Percentiles rank a stretch among this genome's conserved stretches.
These are phyloP conservation scores for Arothron firmamentum DNA, from an alignment of 2,113 vertebrate genomes.

Conservation along the genomic window DNA sequence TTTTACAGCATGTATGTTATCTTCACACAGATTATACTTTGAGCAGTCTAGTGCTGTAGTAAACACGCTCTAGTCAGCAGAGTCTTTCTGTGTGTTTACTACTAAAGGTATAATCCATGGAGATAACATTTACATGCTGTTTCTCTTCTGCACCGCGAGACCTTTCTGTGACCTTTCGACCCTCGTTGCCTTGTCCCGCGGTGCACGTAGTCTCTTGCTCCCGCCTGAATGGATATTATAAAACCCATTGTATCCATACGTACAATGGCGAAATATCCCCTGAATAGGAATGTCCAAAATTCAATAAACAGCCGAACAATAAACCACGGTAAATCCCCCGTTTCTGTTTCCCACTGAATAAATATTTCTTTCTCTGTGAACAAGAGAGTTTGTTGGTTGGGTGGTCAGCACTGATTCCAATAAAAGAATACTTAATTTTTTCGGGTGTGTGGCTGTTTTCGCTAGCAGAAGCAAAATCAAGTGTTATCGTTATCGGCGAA, in stretches of 20 bases:
- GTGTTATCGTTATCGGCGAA: conserved; percentile 14
- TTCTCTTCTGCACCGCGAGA: neutral
- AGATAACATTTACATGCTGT: neutral
- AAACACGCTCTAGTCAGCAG: too few species aligned
- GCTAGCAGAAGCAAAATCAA: conserved; percentile 9
- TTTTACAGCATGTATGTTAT: too few species aligned
- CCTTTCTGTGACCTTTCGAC: conserved; percentile 58
- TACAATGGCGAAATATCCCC: conserved; percentile 55
- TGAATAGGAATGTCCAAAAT: conserved; percentile 53
- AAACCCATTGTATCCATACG: conserved; percentile 48
- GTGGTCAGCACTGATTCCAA: conserved; percentile 3
- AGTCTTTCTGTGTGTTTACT: too few species aligned
- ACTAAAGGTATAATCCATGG: too few species aligned
- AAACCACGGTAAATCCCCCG: conserved; percentile 55
- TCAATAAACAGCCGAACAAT: conserved; percentile 70
- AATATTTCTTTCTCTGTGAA: conserved; percentile 57
- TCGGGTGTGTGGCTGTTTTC: conserved; percentile 24
- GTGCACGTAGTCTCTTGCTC: conserved; percentile 49
- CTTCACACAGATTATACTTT: too few species aligned
- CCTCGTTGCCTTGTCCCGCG: conserved; percentile 29
- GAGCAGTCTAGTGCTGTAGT: too few species aligned
- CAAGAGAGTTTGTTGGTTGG: conserved; percentile 29
- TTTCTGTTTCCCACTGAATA: conserved; percentile 45
- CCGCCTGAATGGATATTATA: conserved; percentile 52
- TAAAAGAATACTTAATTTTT: conserved; percentile 34